These are phyloP conservation scores for Cephus sareptanus DNA, from an alignment of 2,888 invertebrate species.

Conservation along the genomic window DNA sequence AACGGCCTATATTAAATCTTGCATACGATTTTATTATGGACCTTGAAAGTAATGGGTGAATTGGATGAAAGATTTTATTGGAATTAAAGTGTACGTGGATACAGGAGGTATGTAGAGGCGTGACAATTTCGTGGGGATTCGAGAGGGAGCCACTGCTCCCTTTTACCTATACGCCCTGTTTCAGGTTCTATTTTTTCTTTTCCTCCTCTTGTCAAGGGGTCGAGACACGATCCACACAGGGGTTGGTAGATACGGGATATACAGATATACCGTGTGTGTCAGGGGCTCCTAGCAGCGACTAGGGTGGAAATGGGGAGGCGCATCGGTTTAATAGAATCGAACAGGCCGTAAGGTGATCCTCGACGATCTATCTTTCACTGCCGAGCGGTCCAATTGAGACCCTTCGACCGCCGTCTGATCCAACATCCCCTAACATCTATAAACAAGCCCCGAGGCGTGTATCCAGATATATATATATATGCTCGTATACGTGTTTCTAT, in stretches of 20 bases:
- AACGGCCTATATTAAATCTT: too few species aligned
- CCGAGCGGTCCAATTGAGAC: constrained; percentile 57
- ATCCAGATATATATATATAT: neutral
- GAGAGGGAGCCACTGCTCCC: too few species aligned
- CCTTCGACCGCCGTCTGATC: constrained; percentile 40
- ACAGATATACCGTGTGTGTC: neutral
- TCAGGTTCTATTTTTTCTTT: neutral
- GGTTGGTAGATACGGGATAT: neutral
- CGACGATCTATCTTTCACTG: constrained; percentile 60
- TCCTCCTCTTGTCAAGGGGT: neutral
- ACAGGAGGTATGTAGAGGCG: too few species aligned
- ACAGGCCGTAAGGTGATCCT: constrained; percentile 62
- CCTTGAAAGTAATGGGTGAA: too few species aligned
- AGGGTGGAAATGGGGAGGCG: constrained; percentile 10
- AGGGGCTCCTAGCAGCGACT: constrained; percentile 1
- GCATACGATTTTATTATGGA: too few species aligned
- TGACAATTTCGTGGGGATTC: too few species aligned
- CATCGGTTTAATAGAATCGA: constrained; percentile 62
- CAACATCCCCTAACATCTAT: constrained; percentile 46
- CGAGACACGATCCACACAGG: neutral
- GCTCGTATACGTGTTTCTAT: neutral
- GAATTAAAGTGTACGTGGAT: too few species aligned
- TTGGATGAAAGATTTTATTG: too few species aligned
- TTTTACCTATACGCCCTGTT: too few species aligned
- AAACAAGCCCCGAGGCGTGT: constrained; percentile 40